Conservation (phyloP, 2,113 vertebrate species). For the Mixornis gularis region DNA sequence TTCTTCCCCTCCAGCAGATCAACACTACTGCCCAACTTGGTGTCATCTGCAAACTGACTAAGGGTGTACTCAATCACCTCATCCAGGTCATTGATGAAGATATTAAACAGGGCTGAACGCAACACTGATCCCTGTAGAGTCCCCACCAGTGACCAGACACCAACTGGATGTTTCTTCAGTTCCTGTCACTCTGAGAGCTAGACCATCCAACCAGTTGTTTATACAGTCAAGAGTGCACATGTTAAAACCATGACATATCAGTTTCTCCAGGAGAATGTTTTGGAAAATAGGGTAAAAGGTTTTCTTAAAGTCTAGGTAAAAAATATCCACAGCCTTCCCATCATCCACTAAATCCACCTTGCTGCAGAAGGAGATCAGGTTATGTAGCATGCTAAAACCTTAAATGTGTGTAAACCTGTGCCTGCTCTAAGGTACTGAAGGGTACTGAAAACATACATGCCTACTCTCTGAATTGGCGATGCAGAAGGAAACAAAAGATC, state of each 20-base stretch:
- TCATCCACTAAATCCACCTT: too few species aligned
- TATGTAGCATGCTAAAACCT: background rate
- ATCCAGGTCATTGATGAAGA: background rate
- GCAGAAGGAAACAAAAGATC: background rate
- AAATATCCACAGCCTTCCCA: too few species aligned
- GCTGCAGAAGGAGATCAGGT: background rate
- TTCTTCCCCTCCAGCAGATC: background rate
- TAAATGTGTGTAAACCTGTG: background rate
- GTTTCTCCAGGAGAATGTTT: background rate
- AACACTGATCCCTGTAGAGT: background rate
- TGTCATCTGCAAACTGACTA: background rate
- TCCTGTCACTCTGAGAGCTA: too few species aligned
- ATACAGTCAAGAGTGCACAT: background rate
- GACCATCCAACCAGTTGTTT: background rate
- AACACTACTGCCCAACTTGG: background rate
- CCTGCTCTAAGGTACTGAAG: fast-evolving
- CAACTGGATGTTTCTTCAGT: background rate
- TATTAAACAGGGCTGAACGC: background rate
- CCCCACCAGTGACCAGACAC: too few species aligned
- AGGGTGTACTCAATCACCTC: fast-evolving
- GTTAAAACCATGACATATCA: background rate
- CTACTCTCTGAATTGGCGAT: background rate
- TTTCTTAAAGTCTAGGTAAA: background rate
- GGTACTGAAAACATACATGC: background rate
- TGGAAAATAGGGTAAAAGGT: background rate